Percentiles rank a stretch among this genome's conserved stretches.
Evolutionary conservation across 2,797 vertebrate genomes (phyloP).

Genomic region (Perodicticus potto): DNA sequence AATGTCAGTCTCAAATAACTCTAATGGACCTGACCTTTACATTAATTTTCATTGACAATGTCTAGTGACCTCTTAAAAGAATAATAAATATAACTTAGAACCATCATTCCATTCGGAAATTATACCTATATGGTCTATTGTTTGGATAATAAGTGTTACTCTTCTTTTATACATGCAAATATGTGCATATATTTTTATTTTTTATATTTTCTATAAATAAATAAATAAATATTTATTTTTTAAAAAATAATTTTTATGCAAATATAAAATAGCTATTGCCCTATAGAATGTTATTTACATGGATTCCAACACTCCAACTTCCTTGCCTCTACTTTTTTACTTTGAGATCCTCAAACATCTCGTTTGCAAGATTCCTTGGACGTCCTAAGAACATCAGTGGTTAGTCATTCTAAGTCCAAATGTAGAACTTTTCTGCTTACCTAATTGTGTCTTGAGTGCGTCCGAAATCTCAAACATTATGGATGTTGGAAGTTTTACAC

Average conservation of each 20-base stretch:
- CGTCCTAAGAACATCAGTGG: background rate
- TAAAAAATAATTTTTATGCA: background rate
- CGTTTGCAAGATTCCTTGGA: background rate
- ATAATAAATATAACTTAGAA: background rate
- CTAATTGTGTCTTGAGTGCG: conserved; percentile 85
- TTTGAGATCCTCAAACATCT: background rate
- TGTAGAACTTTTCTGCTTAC: conserved; percentile 81
- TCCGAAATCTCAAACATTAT: conserved; percentile 86
- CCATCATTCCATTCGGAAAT: conserved; percentile 20
- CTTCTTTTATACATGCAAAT: background rate
- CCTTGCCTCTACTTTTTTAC: background rate
- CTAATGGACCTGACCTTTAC: background rate
- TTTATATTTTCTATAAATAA: background rate
- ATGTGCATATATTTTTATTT: background rate
- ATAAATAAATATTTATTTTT: too few species aligned
- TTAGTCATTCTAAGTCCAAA: background rate
- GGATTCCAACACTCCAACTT: background rate
- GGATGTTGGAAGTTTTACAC: conserved; percentile 86
- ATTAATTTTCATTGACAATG: background rate
- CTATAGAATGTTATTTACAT: background rate
- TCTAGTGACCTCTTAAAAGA: background rate
- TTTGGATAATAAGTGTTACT: background rate
- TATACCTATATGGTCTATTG: background rate
- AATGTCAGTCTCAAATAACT: background rate
- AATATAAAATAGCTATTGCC: conserved; percentile 29